A percentile compares a stretch with the other conserved stretches of the same genome.
Conservation (phyloP, 1,140 invertebrate genomes). For the Papilio machaon region DNA sequence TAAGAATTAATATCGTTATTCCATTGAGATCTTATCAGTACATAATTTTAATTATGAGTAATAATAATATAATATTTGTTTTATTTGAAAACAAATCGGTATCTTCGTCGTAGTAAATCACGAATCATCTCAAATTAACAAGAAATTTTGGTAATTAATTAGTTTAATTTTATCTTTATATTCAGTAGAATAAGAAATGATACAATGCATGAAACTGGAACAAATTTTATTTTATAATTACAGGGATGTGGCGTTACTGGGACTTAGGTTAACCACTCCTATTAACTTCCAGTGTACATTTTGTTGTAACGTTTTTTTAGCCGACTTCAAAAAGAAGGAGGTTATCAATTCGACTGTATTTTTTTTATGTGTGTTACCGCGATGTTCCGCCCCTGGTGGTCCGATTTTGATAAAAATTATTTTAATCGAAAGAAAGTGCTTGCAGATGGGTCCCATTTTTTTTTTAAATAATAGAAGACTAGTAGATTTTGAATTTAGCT, state of each 20-base stretch:
- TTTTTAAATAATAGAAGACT: too few relatives aligned
- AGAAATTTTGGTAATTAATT: neutral
- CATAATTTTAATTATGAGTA: neutral
- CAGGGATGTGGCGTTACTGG: neutral
- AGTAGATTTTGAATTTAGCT: too few relatives aligned
- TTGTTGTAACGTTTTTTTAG: neutral
- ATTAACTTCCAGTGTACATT: neutral
- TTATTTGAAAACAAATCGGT: too few relatives aligned
- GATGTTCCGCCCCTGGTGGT: too few relatives aligned
- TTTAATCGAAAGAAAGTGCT: too few relatives aligned
- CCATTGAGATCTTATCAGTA: neutral
- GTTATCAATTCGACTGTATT: too few relatives aligned
- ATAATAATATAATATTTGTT: too few relatives aligned
- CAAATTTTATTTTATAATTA: neutral
- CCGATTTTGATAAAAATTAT: too few relatives aligned
- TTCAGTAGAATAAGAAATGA: neutral
- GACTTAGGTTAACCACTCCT: neutral
- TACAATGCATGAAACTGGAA: neutral
- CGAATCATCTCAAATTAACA: neutral
- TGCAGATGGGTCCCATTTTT: too few relatives aligned
- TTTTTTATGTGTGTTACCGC: too few relatives aligned
- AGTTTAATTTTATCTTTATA: neutral
- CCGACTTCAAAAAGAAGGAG: too few relatives aligned
- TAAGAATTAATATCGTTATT: neutral
- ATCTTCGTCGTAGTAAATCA: too few relatives aligned